These are phyloP conservation scores for Sebastes taczanowskii DNA, from an alignment of 2,797 vertebrate genomes.

Conservation along the genomic window DNA sequence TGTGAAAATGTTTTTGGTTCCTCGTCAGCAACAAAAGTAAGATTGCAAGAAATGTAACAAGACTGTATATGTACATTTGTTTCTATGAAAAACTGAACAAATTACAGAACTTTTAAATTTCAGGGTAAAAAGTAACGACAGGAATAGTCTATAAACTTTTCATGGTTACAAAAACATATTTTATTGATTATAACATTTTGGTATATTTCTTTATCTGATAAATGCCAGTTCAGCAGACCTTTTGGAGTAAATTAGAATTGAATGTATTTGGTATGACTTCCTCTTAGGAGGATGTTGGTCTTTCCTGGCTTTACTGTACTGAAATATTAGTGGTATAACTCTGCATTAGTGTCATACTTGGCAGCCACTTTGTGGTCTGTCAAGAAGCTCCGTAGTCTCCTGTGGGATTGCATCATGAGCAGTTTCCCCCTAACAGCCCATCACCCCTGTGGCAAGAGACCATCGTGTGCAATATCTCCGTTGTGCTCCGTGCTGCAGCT, in stretches of 20 bases:
- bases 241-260: background rate
- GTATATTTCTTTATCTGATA: background rate
- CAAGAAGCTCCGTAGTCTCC: conserved; percentile 34
- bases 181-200: background rate
- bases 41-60: background rate
- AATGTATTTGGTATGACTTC: conserved; percentile 2
- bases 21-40: background rate
- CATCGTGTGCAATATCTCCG: conserved; percentile 60
- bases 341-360: conserved; percentile 20
- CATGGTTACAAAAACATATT: background rate
- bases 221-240: background rate
- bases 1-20: background rate
- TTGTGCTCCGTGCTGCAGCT: conserved; percentile 63
- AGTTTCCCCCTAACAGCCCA: conserved; percentile 42
- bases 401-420: conserved; percentile 59
- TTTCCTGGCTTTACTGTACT: conserved; percentile 1
- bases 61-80: background rate
- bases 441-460: conserved; percentile 46
- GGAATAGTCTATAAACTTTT: background rate
- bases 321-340: conserved; percentile 11
- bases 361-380: conserved; percentile 45
- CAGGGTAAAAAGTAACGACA: background rate
- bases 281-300: background rate
- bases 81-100: background rate
- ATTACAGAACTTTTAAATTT: background rate